Evolutionary conservation across 2,797 vertebrate genomes (phyloP).

Genomic region (Brotula barbata): DNA sequence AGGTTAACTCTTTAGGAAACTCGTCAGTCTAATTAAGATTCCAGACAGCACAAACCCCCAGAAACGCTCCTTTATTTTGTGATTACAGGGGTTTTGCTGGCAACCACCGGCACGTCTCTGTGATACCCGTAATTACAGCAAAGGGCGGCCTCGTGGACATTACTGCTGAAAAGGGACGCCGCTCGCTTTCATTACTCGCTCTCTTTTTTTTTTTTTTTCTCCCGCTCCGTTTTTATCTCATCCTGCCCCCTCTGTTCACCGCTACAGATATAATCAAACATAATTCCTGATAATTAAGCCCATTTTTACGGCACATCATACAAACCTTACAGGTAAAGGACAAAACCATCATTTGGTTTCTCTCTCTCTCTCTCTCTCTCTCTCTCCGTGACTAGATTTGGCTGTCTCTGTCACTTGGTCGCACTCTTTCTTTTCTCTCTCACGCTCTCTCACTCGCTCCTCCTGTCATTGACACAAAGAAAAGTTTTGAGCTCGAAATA

Average conservation of each 20-base stretch:
- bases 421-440: too few species aligned
- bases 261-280: slow-evolving; percentile 25
- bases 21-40: background rate
- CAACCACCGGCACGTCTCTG: slow-evolving; percentile 9
- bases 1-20: slow-evolving; percentile 2
- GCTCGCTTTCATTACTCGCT: slow-evolving; percentile 1
- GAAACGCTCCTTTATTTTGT: background rate
- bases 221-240: background rate
- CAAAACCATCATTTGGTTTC: slow-evolving; percentile 21
- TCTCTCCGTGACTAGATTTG: too few species aligned
- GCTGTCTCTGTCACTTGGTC: too few species aligned
- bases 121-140: slow-evolving; percentile 20
- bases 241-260: background rate
- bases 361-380: background rate
- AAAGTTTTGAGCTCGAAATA: too few species aligned
- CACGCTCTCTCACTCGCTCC: too few species aligned
- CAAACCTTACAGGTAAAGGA: slow-evolving; percentile 17
- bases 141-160: slow-evolving; percentile 13
- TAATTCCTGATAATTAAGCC: slow-evolving; percentile 34
- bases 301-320: slow-evolving; percentile 22
- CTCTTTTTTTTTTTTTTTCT: background rate
- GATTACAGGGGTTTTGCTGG: background rate
- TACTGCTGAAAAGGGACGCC: slow-evolving; percentile 18
- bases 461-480: too few species aligned
- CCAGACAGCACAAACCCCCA: background rate